phyloP scores from a whole-genome alignment of 2,797 vertebrate species.

The Cossypha polioptera region DNA sequence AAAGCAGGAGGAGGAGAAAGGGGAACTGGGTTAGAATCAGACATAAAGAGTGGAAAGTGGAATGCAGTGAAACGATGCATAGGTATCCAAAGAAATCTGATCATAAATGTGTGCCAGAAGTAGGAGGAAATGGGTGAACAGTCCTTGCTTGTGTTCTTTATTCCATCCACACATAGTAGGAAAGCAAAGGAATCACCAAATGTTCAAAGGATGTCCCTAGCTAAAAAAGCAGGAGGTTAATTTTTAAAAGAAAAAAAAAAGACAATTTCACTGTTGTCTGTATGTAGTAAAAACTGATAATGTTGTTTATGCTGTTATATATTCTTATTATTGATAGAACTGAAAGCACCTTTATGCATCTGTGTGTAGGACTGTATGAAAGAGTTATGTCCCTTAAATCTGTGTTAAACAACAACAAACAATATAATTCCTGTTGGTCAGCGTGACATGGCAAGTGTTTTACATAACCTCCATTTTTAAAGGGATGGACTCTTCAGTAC shows the following conservation, averaged over 20 bases:
- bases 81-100: not conserved
- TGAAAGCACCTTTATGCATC: not conserved
- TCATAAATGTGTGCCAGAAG: not conserved
- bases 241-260: not conserved
- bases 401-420: not conserved
- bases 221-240: not conserved
- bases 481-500: not conserved
- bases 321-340: not conserved
- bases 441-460: not conserved
- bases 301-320: not conserved
- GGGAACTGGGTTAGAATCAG: not conserved
- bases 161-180: not conserved
- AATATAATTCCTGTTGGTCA: not conserved
- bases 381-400: not conserved
- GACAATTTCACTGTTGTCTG: not conserved
- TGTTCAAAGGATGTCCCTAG: not conserved
- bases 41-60: not conserved
- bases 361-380: not conserved
- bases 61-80: fast-evolving
- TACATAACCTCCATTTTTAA: not conserved
- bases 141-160: not conserved
- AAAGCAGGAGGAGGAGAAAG: not conserved
- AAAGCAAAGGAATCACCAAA: not conserved
- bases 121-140: not conserved
- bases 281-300: not conserved